Percentiles rank a stretch among this genome's conserved stretches.
These are phyloP conservation scores for Leptinotarsa defecta DNA, from an alignment of 1,140 invertebrate genomes.

Conservation along the genomic window DNA sequence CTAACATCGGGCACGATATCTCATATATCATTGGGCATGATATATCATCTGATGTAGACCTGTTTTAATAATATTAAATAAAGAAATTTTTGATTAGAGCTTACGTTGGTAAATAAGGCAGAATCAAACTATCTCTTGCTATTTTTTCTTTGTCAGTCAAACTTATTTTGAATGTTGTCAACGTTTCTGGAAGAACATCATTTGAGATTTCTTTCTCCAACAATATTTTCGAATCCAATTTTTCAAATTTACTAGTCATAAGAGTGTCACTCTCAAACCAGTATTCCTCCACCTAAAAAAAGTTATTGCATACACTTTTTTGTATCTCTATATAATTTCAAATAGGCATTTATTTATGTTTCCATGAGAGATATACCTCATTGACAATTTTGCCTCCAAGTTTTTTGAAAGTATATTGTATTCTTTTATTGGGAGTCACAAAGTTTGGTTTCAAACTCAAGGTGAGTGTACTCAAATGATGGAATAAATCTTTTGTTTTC, in stretches of 20 bases:
- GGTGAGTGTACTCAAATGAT: conserved; percentile 58
- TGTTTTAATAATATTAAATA: too few species aligned
- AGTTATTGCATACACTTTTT: background rate
- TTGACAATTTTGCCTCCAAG: conserved; percentile 58
- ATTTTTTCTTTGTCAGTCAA: conserved; percentile 61
- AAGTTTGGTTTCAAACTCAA: conserved; percentile 55
- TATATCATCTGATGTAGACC: too few species aligned
- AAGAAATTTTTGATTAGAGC: background rate
- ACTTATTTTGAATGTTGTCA: conserved; percentile 65
- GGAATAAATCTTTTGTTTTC: conserved; percentile 57
- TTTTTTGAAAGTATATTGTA: conserved; percentile 58
- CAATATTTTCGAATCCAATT: conserved; percentile 52
- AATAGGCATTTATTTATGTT: background rate
- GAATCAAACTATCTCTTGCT: conserved; percentile 60
- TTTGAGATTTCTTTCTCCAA: conserved; percentile 52
- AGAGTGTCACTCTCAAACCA: conserved; percentile 56
- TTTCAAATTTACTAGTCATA: conserved; percentile 54
- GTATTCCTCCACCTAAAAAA: conserved; percentile 55
- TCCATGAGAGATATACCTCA: conserved; percentile 35
- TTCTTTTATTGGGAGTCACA: conserved; percentile 46
- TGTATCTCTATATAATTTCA: background rate
- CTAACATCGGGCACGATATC: too few species aligned
- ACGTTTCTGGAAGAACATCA: conserved; percentile 53
- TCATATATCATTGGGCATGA: too few species aligned
- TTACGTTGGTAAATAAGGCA: conserved; percentile 60